phyloP scores from a whole-genome alignment of 2,888 invertebrate species.

The Encarsia formosa region DNA sequence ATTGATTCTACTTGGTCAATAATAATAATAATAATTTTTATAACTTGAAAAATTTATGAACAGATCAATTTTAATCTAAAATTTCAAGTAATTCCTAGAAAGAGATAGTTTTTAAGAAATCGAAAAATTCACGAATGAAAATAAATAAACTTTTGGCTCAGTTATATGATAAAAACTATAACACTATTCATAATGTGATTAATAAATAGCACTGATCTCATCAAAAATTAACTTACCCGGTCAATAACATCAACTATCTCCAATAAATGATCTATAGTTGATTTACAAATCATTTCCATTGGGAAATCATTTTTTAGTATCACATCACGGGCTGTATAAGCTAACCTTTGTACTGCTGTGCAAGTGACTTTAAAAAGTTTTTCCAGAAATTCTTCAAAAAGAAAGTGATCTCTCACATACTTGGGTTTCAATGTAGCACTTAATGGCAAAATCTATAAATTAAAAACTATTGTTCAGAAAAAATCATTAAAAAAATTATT shows the following conservation, averaged over 20 bases:
- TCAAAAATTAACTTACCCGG: slow-evolving; percentile 32
- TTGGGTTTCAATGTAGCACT: slow-evolving; percentile 49
- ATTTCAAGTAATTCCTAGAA: too few species aligned
- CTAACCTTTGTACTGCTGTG: slow-evolving; percentile 61
- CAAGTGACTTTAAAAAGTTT: slow-evolving; percentile 62
- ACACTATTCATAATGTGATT: slow-evolving; percentile 1
- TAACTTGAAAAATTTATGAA: too few species aligned
- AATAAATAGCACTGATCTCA: background rate
- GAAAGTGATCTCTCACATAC: slow-evolving; percentile 49
- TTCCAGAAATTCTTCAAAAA: slow-evolving; percentile 59
- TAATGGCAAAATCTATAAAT: slow-evolving; percentile 59
- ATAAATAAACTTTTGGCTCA: background rate
- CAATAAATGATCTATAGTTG: slow-evolving; percentile 53
- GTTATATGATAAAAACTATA: background rate
- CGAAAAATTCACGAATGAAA: slow-evolving; percentile 1
- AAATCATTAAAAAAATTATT: too few species aligned
- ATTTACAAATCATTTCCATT: slow-evolving; percentile 49
- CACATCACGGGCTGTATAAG: slow-evolving; percentile 59
- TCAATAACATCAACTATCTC: slow-evolving; percentile 55
- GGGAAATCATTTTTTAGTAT: slow-evolving; percentile 47
- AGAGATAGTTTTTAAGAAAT: too few species aligned
- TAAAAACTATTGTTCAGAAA: background rate
- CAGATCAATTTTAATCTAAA: too few species aligned
- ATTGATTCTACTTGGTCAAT: too few species aligned
- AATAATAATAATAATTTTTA: too few species aligned